Percentiles rank a stretch among this genome's conserved stretches.
phyloP scores from a whole-genome alignment of 2,888 invertebrate genomes.

The Synergus itoensis region DNA sequence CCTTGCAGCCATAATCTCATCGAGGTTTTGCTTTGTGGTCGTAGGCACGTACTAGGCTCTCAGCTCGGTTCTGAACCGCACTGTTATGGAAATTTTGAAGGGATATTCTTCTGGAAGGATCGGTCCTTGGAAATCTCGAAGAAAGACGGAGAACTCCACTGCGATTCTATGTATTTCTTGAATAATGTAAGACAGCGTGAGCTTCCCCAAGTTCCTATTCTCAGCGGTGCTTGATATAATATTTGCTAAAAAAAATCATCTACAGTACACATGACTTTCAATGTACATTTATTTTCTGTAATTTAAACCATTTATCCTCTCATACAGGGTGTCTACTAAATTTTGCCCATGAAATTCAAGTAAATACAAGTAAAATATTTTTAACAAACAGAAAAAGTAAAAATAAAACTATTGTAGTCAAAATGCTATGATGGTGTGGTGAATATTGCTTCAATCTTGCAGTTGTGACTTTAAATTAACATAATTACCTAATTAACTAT shows the following conservation, averaged over 20 bases:
- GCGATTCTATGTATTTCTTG: constrained; percentile 30
- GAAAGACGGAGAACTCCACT: constrained; percentile 17
- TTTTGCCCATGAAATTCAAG: too few species aligned
- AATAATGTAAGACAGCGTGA: constrained; percentile 26
- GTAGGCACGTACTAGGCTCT: constrained; percentile 57
- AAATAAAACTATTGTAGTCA: too few species aligned
- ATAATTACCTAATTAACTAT: too few species aligned
- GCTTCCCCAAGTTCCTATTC: neutral
- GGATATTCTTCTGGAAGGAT: constrained; percentile 59
- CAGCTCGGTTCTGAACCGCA: constrained; percentile 46
- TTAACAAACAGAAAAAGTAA: too few species aligned
- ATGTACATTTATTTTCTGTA: too few species aligned
- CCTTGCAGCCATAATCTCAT: constrained; percentile 53
- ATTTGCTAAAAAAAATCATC: neutral
- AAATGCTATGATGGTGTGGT: too few species aligned
- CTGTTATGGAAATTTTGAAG: constrained; percentile 60
- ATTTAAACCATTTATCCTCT: too few species aligned
- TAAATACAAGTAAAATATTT: too few species aligned
- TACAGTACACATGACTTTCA: neutral
- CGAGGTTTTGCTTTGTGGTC: constrained; percentile 60
- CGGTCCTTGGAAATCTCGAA: constrained; percentile 53
- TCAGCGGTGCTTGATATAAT: neutral
- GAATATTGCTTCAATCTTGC: too few species aligned
- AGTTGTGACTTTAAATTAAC: too few species aligned
- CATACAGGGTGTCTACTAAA: too few species aligned